Base-by-base conservation (phyloP, 2,113 vertebrate species). In the Centropristis striata region DNA sequence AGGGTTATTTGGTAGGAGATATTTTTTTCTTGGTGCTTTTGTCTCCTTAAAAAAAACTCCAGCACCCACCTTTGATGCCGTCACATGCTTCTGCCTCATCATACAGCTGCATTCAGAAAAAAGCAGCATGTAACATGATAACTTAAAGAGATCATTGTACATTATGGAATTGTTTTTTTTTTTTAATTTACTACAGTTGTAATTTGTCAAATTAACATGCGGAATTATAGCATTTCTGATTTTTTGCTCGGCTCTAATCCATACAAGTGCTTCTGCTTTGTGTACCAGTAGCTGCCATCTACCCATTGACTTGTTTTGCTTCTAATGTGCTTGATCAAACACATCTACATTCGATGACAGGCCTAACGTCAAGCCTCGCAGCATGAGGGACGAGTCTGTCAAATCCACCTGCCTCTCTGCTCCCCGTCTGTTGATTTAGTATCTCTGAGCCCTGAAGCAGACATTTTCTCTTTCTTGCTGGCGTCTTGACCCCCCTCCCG, bases 391-490 rank as follows among this genome's bases (percentile, higher is more conserved):
- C 42, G 49, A 79, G 50, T 78, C 77, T 84, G 90, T 90, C 88
- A 86, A 57, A 75, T 66, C 67, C 88, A 91, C 80, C 87, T 90
- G 89, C 72, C 66, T 80, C 75, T 50, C 75, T 68, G 47, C 58
- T 46, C 42, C 74, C 72, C 37, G 44, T 69, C 66, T 54, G 54
- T 55, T 86, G 83, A 87, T 88, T 80, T 88, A 89, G 32, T 64
- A 80, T 80, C 42, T 75, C 53, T 0, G 9, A 42, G 27, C 61
- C 71, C 65, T 7, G 72, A 75, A 41, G 86, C 58, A 87, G 87
- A 84, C 80, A 46, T 87, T 84, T 86, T 90, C 4, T 66, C 51
- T 75, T 60, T 81, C 75, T 81, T 80, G 3, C 57, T 73, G 23
- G 75, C 54, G 16, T 87, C 85, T 88, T 91, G 85, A 87, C 86